Base-by-base conservation (phyloP, 2,797 vertebrate genomes). In the Picus viridis region DNA sequence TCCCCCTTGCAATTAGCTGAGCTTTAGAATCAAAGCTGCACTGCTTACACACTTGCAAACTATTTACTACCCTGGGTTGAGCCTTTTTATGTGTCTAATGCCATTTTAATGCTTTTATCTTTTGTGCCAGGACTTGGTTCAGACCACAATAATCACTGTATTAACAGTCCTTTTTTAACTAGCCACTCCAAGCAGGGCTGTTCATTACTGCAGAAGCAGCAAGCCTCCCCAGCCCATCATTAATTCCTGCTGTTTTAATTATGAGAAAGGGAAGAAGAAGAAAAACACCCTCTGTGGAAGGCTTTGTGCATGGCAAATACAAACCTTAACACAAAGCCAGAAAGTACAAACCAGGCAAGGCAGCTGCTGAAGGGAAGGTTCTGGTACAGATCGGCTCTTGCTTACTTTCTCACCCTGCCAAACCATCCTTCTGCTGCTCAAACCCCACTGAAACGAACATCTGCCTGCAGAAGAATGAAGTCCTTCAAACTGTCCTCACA, bases 191-290 rank as follows among this genome's bases (percentile, higher is more conserved):
- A 97, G 74, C 63, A 94, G 81, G 95, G 88, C 84, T 94, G 74
- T 95, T 97, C 93, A 95, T 96, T 95, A 97, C 88, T 92, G 94
- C 67, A 96, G 80, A 85, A 96, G 86, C 95, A 95, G 92, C 93
- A 96, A 96, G 95, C 41, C 77, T 96, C 78, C 43, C 75, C 43
- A 94, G 83, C 24, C 85, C 27, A 4, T 91, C 96, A 96, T 97
- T 97, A 97, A 96, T 88, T 95, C 94, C 95, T 79, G 94, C 93
- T 94, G 95, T 94, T 97, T 97, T 97, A 97, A 97, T 97, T 97
- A 97, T 1, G 7, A 95, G 70, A 76, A 75, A 95, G 86, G 88
- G 93, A 94, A 96, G 95, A 86, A 39, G 12, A 39, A 39, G 36
- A 10, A 39, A 62, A 39, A 67, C 61, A 13, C 27, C 76, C 67